Conservation (phyloP, 2,113 vertebrate genomes). For the Planiliza haematocheilus region DNA sequence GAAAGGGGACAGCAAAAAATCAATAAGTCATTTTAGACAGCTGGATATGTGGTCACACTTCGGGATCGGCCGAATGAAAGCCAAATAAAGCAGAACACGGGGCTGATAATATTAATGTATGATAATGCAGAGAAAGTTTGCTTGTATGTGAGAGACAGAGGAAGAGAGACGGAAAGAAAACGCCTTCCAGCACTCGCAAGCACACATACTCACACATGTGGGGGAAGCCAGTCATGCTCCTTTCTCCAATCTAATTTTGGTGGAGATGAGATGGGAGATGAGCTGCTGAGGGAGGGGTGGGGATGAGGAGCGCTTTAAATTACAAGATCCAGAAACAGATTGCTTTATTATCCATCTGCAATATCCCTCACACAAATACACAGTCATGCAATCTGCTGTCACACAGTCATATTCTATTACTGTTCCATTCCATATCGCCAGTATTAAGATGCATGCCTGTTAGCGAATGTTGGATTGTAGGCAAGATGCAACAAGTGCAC, state of each 20-base stretch:
- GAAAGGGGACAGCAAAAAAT: conserved; percentile 56
- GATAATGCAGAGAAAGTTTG: conserved; percentile 51
- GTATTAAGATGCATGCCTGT: conserved; percentile 49
- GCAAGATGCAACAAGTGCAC: conserved; percentile 37
- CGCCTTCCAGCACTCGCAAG: conserved; percentile 1
- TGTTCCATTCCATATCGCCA: conserved; percentile 51
- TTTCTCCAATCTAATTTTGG: conserved; percentile 75
- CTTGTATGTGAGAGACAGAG: conserved; percentile 32
- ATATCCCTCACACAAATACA: conserved; percentile 50
- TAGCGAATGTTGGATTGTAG: conserved; percentile 19
- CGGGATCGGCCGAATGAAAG: conserved; percentile 35
- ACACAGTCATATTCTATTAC: conserved; percentile 64
- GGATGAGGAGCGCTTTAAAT: conserved; percentile 68
- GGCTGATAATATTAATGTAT: conserved; percentile 60
- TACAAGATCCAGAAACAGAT: conserved; percentile 77
- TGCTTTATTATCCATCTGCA: conserved; percentile 77
- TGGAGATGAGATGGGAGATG: conserved; percentile 77
- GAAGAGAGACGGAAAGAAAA: conserved; percentile 21
- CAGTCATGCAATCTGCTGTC: conserved; percentile 60
- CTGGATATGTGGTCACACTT: conserved; percentile 40
- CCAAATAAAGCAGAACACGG: conserved; percentile 60
- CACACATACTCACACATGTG: conserved; percentile 1
- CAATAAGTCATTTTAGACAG: conserved; percentile 76
- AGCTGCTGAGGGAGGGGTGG: conserved; percentile 56
- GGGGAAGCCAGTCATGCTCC: background rate